phyloP scores from a whole-genome alignment of 2,888 invertebrate genomes.

The Busseola fusca region DNA sequence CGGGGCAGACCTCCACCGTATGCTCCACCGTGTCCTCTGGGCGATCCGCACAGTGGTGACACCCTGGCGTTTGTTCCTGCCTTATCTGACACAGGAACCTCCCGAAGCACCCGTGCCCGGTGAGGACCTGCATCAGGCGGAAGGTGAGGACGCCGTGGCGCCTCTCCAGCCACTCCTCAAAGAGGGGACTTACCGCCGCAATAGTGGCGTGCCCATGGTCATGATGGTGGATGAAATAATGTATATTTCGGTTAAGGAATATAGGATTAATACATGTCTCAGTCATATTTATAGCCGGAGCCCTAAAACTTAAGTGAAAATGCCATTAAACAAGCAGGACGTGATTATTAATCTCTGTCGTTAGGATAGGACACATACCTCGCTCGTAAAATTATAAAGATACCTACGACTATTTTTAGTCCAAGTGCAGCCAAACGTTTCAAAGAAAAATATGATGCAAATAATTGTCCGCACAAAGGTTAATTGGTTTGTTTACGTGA shows the following conservation, averaged over 20 bases:
- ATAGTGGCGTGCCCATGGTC: too few species aligned
- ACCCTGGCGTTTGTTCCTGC: too few species aligned
- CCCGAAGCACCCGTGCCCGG: too few species aligned
- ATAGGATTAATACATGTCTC: background rate
- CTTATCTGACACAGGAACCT: too few species aligned
- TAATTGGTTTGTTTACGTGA: slow-evolving; percentile 47
- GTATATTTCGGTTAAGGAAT: background rate
- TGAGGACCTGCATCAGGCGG: too few species aligned
- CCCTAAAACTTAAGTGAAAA: slow-evolving; percentile 52
- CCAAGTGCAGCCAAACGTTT: slow-evolving; percentile 33
- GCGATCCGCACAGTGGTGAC: too few species aligned
- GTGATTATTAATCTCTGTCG: slow-evolving; percentile 35
- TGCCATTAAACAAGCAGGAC: slow-evolving; percentile 40
- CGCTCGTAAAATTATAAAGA: slow-evolving; percentile 43
- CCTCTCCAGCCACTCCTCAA: too few species aligned
- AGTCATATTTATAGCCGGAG: slow-evolving; percentile 28
- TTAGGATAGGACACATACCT: slow-evolving; percentile 46
- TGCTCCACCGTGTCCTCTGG: too few species aligned
- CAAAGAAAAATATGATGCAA: slow-evolving; percentile 39
- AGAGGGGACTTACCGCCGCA: too few species aligned
- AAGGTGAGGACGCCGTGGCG: too few species aligned
- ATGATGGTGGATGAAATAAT: background rate
- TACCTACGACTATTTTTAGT: slow-evolving; percentile 39
- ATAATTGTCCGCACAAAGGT: slow-evolving; percentile 26
- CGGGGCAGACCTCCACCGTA: too few species aligned